Percentiles rank a stretch among this genome's conserved stretches.
Conservation (phyloP, 2,888 invertebrate genomes). For the Lithophane leautieri region DNA sequence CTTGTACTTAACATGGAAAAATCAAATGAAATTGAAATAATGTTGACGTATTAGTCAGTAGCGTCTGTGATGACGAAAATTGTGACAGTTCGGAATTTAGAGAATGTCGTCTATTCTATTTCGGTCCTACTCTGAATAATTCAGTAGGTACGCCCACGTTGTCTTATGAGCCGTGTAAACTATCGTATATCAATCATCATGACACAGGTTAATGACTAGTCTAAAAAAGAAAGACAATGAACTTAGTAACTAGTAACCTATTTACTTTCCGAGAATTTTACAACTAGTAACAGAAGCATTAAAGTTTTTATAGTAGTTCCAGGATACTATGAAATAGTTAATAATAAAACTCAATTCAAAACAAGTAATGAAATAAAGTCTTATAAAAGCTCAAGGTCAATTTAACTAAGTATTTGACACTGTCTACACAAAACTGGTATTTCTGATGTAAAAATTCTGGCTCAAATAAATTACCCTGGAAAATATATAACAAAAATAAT, state of each 20-base stretch:
- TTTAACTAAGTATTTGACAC: background rate
- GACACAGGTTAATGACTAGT: slow-evolving; percentile 28
- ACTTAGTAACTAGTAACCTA: slow-evolving; percentile 35
- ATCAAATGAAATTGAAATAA: background rate
- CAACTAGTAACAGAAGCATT: slow-evolving; percentile 3
- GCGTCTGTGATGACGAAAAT: background rate
- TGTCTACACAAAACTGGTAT: background rate
- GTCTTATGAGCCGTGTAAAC: slow-evolving; percentile 5
- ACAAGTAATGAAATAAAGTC: background rate
- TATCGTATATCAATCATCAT: background rate
- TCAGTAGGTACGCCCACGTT: slow-evolving; percentile 12
- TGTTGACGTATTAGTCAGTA: background rate
- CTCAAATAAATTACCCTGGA: background rate
- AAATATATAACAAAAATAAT: background rate
- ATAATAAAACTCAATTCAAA: background rate
- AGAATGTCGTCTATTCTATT: slow-evolving; percentile 34
- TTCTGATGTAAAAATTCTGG: background rate
- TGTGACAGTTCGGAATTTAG: slow-evolving; percentile 21
- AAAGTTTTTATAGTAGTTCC: slow-evolving; percentile 5
- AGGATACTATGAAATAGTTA: background rate
- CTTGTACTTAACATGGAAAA: background rate
- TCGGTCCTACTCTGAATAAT: slow-evolving; percentile 6
- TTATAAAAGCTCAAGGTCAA: background rate
- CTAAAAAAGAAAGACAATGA: slow-evolving; percentile 19
- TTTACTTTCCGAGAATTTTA: slow-evolving; percentile 27